These are phyloP conservation scores for Trypoxylon attenuatum DNA, from an alignment of 2,888 invertebrate species.

Conservation along the genomic window DNA sequence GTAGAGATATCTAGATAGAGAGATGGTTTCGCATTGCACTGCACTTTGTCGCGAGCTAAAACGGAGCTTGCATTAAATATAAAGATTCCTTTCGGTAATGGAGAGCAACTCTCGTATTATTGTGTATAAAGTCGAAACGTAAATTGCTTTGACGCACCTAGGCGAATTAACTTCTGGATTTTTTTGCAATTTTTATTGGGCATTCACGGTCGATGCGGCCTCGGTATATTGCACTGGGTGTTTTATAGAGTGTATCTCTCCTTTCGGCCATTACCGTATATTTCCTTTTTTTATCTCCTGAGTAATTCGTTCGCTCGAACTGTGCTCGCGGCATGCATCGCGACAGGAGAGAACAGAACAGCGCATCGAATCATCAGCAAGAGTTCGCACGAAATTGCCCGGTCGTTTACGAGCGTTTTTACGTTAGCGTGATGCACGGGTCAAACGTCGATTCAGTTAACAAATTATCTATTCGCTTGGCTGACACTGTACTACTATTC, in stretches of 20 bases:
- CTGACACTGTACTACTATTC: too few relatives aligned
- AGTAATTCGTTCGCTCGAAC: constrained; percentile 28
- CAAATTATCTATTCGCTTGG: neutral
- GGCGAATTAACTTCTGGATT: too few relatives aligned
- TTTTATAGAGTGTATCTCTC: constrained; percentile 17
- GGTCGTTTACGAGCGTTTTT: constrained; percentile 31
- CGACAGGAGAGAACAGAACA: too few relatives aligned
- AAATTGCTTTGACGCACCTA: too few relatives aligned
- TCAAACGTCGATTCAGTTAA: constrained; percentile 16
- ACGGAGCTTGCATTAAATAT: too few relatives aligned
- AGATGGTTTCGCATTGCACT: too few relatives aligned
- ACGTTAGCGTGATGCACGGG: constrained; percentile 3
- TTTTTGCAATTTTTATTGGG: constrained; percentile 1
- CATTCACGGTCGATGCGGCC: neutral
- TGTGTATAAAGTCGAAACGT: too few relatives aligned
- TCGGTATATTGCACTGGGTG: neutral
- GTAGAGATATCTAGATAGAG: too few relatives aligned
- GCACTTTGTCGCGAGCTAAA: too few relatives aligned
- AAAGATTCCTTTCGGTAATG: too few relatives aligned
- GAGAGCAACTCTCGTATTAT: too few relatives aligned
- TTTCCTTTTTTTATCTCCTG: constrained; percentile 7
- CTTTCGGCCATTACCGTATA: neutral
- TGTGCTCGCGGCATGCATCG: too few relatives aligned
- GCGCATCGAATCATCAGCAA: constrained; percentile 44
- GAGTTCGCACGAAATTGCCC: constrained; percentile 37